phyloP scores from a whole-genome alignment of 2,113 vertebrate genomes.

The Orycteropus afer region DNA sequence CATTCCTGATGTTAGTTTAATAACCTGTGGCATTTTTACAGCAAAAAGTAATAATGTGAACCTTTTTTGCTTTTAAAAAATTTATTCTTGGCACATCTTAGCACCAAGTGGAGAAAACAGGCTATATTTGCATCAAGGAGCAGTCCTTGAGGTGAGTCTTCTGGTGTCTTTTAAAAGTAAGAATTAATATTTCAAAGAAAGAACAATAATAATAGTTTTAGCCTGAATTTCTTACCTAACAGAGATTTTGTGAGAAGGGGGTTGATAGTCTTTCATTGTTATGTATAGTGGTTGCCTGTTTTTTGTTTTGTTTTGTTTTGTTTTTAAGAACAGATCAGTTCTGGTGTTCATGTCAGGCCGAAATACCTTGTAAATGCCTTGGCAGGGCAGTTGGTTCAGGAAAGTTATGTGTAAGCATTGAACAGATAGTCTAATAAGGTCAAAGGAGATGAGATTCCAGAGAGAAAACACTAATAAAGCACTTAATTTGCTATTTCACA shows the following conservation, averaged over 20 bases:
- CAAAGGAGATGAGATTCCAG: background rate
- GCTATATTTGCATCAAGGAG: background rate
- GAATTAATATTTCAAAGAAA: conserved; percentile 50
- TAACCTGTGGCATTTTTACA: conserved; percentile 71
- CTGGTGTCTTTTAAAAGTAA: background rate
- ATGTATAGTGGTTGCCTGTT: background rate
- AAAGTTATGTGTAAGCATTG: background rate
- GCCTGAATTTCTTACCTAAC: conserved; percentile 47
- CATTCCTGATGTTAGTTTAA: conserved; percentile 69
- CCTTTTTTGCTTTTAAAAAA: conserved; percentile 26
- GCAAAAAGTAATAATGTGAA: conserved; percentile 71
- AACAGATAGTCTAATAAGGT: background rate
- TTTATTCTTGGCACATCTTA: conserved; percentile 54
- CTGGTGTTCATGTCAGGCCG: background rate
- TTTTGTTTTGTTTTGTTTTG: background rate
- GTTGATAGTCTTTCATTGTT: background rate
- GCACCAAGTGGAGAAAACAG: background rate
- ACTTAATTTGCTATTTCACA: background rate
- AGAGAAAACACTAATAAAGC: background rate
- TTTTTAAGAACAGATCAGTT: background rate
- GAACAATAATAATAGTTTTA: conserved; percentile 39
- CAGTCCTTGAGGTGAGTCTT: background rate
- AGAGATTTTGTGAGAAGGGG: conserved; percentile 27
- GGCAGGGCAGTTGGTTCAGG: background rate
- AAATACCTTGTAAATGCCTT: background rate